Base-by-base conservation (phyloP, 2,888 invertebrate species). In the Dicyrtoma fusca region DNA sequence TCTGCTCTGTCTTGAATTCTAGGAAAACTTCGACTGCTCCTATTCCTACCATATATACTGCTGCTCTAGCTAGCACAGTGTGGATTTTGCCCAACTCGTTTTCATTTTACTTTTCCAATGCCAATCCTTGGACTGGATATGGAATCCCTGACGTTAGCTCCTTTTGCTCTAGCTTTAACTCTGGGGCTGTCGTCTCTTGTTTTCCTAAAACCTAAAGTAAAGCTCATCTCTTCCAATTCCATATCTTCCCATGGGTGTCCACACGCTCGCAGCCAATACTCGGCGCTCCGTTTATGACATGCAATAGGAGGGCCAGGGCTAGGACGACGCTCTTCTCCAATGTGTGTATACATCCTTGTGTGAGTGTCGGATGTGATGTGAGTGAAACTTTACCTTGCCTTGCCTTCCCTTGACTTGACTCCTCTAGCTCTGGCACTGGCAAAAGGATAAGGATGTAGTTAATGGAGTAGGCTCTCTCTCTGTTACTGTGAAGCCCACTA, bases 211-310 rank as follows among this genome's bases (percentile, higher is more conserved):
- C 34, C 34, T 34, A 34, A 51, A 14, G 63, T 23, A 62, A 70
- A 70, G 63, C 70, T 70, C 70, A 70, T 70, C 61, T 70, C 70
- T 34, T 70, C 62, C 70, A 70, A 59, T 73, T 65, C 73, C 25
- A 63, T 23, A 51, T 69, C 73, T 73, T 73, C 73, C 73, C 73
- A 65, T 70, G 73, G 73, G 73, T 70, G 65, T 73, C 70, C 65
- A 64, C 73, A 69, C 73, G 66, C 66, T 68, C 66, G 51, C 34
- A 62, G 62, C 68, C 68, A 72, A 72, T 72, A 68, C 68, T 68
- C 68, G 68, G 64, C 65, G 55, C 51, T 59, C 62, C 68, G 68
- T 72, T 72, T 72, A 72, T 72, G 72, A 68, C 72, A 72, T 68
- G 68, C 71, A 64, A 72, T 71, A 65, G 71, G 64, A 64, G 49